These are phyloP conservation scores for Labeo catla DNA, from an alignment of 2,113 vertebrate genomes.

Conservation along the genomic window DNA sequence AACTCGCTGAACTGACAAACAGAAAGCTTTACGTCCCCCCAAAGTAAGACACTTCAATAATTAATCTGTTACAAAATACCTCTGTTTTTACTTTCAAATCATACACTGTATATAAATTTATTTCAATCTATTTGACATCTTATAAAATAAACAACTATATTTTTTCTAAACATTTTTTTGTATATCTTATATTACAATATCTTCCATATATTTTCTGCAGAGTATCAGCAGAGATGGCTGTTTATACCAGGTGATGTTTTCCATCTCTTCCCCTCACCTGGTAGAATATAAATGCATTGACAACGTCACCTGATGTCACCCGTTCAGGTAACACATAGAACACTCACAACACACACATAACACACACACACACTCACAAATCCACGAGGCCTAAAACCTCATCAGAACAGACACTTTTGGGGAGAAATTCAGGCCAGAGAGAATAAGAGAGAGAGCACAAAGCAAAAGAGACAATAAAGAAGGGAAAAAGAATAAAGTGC, in stretches of 20 bases:
- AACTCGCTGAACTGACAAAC: slow-evolving; percentile 62
- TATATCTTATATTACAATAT: slow-evolving; percentile 78
- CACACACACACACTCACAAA: slow-evolving; percentile 50
- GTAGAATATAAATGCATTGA: slow-evolving; percentile 59
- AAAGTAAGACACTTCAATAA: slow-evolving; percentile 79
- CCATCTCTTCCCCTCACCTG: slow-evolving; percentile 52
- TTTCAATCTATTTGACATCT: slow-evolving; percentile 73
- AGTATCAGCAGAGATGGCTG: slow-evolving; percentile 72
- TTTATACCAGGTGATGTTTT: slow-evolving; percentile 63
- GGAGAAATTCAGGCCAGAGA: slow-evolving; percentile 26
- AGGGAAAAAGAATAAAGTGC: slow-evolving; percentile 25
- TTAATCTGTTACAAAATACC: slow-evolving; percentile 80
- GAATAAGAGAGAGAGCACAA: slow-evolving; percentile 16
- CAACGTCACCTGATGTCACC: slow-evolving; percentile 52
- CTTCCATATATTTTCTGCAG: slow-evolving; percentile 68
- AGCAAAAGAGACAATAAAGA: not conserved
- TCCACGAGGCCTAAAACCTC: slow-evolving; percentile 56
- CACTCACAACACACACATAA: slow-evolving; percentile 50
- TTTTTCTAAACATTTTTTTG: slow-evolving; percentile 63
- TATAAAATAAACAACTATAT: slow-evolving; percentile 80
- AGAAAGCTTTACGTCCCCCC: slow-evolving; percentile 65
- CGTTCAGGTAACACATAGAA: slow-evolving; percentile 54
- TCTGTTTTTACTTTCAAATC: slow-evolving; percentile 74
- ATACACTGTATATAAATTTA: slow-evolving; percentile 71
- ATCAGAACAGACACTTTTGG: slow-evolving; percentile 13